Evolutionary conservation across 1,140 invertebrate genomes (phyloP), one percentile per base, ranked within the genome.

Genomic region (Liolophura sinensis): DNA sequence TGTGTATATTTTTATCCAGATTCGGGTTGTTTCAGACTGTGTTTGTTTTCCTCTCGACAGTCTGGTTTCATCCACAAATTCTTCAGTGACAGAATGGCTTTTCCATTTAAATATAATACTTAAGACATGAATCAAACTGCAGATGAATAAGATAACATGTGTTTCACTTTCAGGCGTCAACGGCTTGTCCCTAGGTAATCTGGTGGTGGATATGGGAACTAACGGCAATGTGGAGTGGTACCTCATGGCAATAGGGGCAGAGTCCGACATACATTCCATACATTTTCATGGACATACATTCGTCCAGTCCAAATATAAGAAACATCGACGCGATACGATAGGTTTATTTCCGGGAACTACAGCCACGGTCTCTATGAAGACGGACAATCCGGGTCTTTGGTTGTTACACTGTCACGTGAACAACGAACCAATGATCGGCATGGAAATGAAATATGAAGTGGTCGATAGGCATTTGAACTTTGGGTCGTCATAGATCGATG

Each of bases 251-350:
- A 24, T 82, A 20, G 80, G 80, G 1, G 61, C 73, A 0, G 74
- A 73, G 57, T 59, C 68, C 5, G 80, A 82, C 61, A 60, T 82
- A 46, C 80, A 82, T 62, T 73, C 75, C 3, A 72, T 71, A 5
- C 78, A 79, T 62, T 78, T 81, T 62, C 77, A 82, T 64, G 80
- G 78, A 15, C 71, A 79, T 18, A 73, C 77, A 0, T 74, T 78
- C 63, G 48, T 76, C 18, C 27, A 63, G 20, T 25, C 69, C 51
- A 66, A 71, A n/a, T 62, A 71, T n/a, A 69, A 66, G 18, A 52
- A 64, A 14, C 71, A 77, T 60, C 60, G 79, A 25, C 68, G 73
- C 9, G 69, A 71, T 57, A 68, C 73, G 3, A 56, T 75, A n/a
- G 52, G 62, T 25, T 52, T 80, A 24, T 78, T 73, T 58, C 78